A percentile compares a stretch with the other conserved stretches of the same genome.
phyloP scores from a whole-genome alignment of 2,888 invertebrate genomes.

The Plebejus anna region DNA sequence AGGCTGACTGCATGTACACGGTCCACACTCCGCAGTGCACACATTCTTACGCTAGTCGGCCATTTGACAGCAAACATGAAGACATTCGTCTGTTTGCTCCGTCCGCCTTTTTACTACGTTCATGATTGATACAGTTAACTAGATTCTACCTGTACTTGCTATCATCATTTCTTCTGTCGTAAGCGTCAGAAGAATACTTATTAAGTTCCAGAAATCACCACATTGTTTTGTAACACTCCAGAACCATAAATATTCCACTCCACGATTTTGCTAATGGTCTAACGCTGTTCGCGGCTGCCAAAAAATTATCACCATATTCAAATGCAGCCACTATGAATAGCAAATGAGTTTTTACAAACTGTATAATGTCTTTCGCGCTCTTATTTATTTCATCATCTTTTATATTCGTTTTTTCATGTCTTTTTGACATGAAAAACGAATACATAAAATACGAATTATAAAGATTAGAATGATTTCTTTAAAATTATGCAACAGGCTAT shows the following conservation, averaged over 20 bases:
- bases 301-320: constrained; percentile 21
- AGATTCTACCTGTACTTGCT: background rate
- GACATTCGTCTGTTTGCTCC: too few relatives aligned
- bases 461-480: too few relatives aligned
- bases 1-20: too few relatives aligned
- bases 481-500: too few relatives aligned
- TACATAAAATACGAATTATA: too few relatives aligned
- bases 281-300: constrained; percentile 20
- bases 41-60: too few relatives aligned
- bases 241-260: constrained; percentile 38
- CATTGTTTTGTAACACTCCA: background rate
- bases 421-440: too few relatives aligned
- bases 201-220: background rate
- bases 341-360: constrained; percentile 10
- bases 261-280: constrained; percentile 5
- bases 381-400: background rate
- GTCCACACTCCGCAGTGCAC: too few relatives aligned
- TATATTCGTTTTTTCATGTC: background rate
- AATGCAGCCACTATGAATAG: constrained; percentile 23
- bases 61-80: too few relatives aligned
- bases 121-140: too few relatives aligned
- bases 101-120: too few relatives aligned
- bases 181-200: background rate
- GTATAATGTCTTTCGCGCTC: background rate
- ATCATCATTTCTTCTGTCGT: too few relatives aligned